These are phyloP conservation scores for Dendroctonus valens DNA, from an alignment of 1,140 invertebrate genomes.

Conservation along the genomic window DNA sequence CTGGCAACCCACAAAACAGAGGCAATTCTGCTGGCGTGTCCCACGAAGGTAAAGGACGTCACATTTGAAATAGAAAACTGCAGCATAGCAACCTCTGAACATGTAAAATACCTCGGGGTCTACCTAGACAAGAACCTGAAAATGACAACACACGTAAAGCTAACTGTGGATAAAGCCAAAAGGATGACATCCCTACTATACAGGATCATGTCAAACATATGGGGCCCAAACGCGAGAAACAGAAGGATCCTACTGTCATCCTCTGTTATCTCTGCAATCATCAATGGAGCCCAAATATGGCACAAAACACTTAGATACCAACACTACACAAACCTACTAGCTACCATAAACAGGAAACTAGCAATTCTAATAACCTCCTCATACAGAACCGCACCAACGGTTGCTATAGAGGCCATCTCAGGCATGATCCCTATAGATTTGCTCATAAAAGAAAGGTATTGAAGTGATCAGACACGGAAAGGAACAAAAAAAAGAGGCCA, in stretches of 20 bases:
- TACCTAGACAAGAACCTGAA: not conserved
- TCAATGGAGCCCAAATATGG: not conserved
- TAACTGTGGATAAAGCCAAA: not conserved
- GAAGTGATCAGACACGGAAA: not conserved
- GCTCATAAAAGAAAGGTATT: not conserved
- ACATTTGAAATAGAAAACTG: not conserved
- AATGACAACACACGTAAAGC: not conserved
- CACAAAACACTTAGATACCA: not conserved
- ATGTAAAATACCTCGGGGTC: not conserved
- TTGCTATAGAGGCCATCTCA: not conserved
- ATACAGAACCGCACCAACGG: not conserved
- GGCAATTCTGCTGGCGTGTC: slow-evolving; percentile 5
- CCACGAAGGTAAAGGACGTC: not conserved
- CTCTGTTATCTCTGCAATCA: not conserved
- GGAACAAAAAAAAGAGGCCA: not conserved
- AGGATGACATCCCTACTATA: not conserved
- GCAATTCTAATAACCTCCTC: not conserved
- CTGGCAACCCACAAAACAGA: slow-evolving; percentile 12
- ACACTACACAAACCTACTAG: not conserved
- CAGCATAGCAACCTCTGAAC: not conserved
- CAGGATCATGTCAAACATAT: slow-evolving; percentile 1
- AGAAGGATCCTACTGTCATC: not conserved
- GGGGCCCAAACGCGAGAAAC: not conserved
- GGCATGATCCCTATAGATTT: not conserved
- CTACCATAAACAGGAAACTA: not conserved